phyloP scores from a whole-genome alignment of 2,888 invertebrate genomes.

The Hemithea aestivaria region DNA sequence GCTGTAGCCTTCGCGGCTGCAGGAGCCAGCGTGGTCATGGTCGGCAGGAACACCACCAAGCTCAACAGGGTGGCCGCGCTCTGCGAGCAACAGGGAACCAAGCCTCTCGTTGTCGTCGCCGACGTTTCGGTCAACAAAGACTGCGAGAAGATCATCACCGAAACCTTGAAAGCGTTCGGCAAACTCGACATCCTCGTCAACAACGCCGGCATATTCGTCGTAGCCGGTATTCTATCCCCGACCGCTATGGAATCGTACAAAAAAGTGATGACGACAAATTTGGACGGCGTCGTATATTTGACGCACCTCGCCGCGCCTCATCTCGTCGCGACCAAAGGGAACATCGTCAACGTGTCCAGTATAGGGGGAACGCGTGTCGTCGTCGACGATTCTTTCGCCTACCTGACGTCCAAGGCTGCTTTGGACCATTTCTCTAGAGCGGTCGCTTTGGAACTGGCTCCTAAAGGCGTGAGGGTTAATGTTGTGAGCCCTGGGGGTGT shows the following conservation, averaged over 20 bases:
- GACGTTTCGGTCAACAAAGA: conserved; percentile 2
- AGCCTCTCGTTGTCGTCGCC: conserved; percentile 3
- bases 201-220: conserved; percentile 19
- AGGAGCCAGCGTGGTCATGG: conserved; percentile 80
- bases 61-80: conserved; percentile 71
- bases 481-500: conserved; percentile 30
- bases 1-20: conserved; percentile 80
- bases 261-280: conserved; percentile 19
- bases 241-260: conserved; percentile 18
- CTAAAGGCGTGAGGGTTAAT: conserved; percentile 84
- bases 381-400: conserved; percentile 9
- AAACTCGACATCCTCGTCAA: conserved; percentile 24
- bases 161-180: conserved; percentile 9
- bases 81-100: conserved; percentile 7
- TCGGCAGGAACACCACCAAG: conserved; percentile 82
- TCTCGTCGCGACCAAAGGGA: conserved; percentile 57
- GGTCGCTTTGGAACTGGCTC: conserved; percentile 81
- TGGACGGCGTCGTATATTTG: conserved; percentile 18
- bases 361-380: conserved; percentile 7
- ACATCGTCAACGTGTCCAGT: conserved; percentile 84
- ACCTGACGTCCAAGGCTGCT: conserved; percentile 31
- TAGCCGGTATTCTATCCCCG: conserved; percentile 5
- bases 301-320: conserved; percentile 28
- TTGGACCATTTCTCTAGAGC: conserved; percentile 33
- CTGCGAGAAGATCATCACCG: conserved; percentile 1